A percentile compares a stretch with the other conserved stretches of the same genome.
These are phyloP conservation scores for Synergus umbraculus DNA, from an alignment of 2,888 invertebrate genomes.

Conservation along the genomic window DNA sequence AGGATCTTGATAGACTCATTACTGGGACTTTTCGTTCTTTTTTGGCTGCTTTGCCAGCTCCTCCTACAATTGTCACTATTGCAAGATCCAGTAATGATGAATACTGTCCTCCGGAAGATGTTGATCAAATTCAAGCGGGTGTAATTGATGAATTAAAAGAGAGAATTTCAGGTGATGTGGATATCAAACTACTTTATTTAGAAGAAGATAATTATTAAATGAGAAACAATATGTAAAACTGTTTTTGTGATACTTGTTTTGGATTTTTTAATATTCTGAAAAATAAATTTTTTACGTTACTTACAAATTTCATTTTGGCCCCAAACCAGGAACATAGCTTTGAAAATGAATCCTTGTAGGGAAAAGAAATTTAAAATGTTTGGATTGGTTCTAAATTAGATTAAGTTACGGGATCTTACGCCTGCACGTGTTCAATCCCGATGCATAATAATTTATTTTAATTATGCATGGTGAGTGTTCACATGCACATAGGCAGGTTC, in stretches of 20 bases:
- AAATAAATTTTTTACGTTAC: background rate
- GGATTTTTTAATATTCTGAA: background rate
- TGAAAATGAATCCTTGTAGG: background rate
- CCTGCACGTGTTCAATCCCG: constrained; percentile 54
- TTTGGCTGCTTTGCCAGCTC: constrained; percentile 80
- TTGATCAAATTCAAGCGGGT: constrained; percentile 86
- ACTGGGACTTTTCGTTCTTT: constrained; percentile 80
- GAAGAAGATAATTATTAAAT: constrained; percentile 58
- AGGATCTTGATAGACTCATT: constrained; percentile 84
- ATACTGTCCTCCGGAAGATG: constrained; percentile 91
- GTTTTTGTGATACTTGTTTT: background rate
- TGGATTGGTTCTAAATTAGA: constrained; percentile 35
- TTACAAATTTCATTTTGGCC: too few relatives aligned
- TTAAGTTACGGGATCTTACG: constrained; percentile 41
- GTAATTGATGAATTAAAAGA: constrained; percentile 81
- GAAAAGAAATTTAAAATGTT: background rate
- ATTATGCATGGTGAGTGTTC: constrained; percentile 57
- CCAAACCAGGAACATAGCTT: too few relatives aligned
- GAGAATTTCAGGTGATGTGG: constrained; percentile 64
- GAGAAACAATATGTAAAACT: background rate
- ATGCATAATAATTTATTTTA: constrained; percentile 64
- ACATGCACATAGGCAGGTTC: constrained; percentile 24
- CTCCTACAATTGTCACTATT: constrained; percentile 87
- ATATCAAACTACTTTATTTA: constrained; percentile 64
- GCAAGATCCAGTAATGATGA: constrained; percentile 92